phyloP scores from a whole-genome alignment of 2,888 invertebrate genomes.

The Melieria omissa region DNA sequence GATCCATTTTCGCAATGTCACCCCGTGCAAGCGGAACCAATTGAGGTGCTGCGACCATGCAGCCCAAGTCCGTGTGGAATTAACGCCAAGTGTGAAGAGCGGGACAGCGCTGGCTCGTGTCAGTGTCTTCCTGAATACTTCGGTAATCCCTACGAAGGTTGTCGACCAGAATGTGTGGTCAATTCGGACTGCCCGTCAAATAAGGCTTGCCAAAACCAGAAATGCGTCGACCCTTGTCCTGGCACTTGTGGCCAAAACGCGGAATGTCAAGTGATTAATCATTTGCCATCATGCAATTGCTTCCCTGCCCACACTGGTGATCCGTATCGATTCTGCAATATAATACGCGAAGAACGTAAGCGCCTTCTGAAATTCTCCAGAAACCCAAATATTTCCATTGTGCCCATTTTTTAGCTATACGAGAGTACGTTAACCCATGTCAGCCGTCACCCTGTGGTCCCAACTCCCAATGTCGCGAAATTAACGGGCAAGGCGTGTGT shows the following conservation, averaged over 20 bases:
- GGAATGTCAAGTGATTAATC: constrained; percentile 74
- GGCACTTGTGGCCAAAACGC: constrained; percentile 75
- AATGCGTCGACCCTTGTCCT: constrained; percentile 74
- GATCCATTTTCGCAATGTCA: constrained; percentile 70
- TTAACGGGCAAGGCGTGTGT: constrained; percentile 78
- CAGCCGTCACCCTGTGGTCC: constrained; percentile 84
- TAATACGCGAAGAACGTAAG: constrained; percentile 68
- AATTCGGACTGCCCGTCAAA: constrained; percentile 76
- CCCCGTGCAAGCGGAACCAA: constrained; percentile 66
- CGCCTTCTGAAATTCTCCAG: neutral
- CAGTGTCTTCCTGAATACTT: constrained; percentile 77
- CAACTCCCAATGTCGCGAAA: constrained; percentile 81
- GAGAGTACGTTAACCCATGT: constrained; percentile 73
- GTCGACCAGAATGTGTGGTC: constrained; percentile 75
- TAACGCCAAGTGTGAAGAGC: constrained; percentile 80
- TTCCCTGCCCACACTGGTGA: constrained; percentile 73
- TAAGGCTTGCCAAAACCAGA: constrained; percentile 74
- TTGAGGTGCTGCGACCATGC: constrained; percentile 65
- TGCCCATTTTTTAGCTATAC: constrained; percentile 63
- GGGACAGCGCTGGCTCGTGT: constrained; percentile 79
- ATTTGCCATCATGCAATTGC: constrained; percentile 74
- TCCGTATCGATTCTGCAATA: constrained; percentile 74
- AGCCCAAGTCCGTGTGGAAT: constrained; percentile 71
- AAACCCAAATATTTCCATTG: neutral
- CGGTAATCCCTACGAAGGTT: constrained; percentile 82